Conservation (phyloP, 92 coral and sea anemone genomes). For the Plumapathes pennacea region DNA sequence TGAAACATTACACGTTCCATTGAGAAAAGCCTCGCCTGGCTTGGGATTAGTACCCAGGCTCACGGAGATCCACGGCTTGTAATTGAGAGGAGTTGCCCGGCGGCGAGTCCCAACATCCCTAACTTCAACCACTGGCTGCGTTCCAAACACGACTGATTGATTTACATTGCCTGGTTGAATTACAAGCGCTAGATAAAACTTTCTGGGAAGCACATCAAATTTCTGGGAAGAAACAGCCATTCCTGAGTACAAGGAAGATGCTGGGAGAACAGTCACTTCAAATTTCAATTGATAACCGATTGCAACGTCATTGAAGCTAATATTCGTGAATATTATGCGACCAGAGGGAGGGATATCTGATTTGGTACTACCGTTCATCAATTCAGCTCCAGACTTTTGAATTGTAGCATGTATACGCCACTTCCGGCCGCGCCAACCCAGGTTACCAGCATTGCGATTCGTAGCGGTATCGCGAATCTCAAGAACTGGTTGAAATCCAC, state of each 20-base stretch:
- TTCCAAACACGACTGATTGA: conserved; percentile 66
- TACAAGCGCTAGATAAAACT: conserved; percentile 55
- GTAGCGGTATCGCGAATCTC: conserved; percentile 72
- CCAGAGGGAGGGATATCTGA: conserved; percentile 65
- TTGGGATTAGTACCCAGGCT: conserved; percentile 59
- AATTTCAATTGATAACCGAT: conserved; percentile 52
- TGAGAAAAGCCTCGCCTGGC: conserved; percentile 46
- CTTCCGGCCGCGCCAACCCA: conserved; percentile 74
- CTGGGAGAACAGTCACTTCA: conserved; percentile 52
- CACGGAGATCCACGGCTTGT: conserved; percentile 49
- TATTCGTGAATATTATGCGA: conserved; percentile 47
- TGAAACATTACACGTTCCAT: conserved; percentile 55
- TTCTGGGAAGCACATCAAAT: conserved; percentile 64
- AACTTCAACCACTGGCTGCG: conserved; percentile 80
- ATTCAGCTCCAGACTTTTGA: conserved; percentile 30
- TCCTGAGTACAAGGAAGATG: conserved; percentile 49
- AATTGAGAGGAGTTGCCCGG: conserved; percentile 71
- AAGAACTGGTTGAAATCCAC: conserved; percentile 71
- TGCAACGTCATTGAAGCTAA: conserved; percentile 62
- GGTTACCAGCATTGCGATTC: conserved; percentile 40
- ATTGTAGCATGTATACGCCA: conserved; percentile 55
- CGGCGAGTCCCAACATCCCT: conserved; percentile 73
- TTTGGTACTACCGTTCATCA: conserved; percentile 37
- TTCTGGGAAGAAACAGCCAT: conserved; percentile 48
- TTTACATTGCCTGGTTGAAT: conserved; percentile 60